Evolutionary conservation across 2,888 invertebrate species (phyloP), one percentile per base, ranked within the genome.

Genomic region (Perizoma flavofasciatum): DNA sequence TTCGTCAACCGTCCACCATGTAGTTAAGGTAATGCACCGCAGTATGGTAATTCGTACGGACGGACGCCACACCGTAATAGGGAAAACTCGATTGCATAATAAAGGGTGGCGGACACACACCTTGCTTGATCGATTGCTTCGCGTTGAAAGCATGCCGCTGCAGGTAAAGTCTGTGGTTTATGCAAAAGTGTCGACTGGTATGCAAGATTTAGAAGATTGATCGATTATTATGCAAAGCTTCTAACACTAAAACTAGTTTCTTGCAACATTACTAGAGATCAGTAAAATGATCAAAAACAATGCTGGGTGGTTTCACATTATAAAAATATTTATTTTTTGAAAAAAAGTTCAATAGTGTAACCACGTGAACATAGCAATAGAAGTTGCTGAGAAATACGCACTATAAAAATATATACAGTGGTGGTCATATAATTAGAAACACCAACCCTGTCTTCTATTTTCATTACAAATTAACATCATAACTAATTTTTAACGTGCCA

Each of bases 41-140:
- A 63, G 53, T 59, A 61, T 66, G 69, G 60, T 50, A 72, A 74
- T 74, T 49, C 45, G 22, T 22, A 22, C 22, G 22, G 37, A 11
- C 45, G 57, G 37, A 37, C 37, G 37, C 7, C 37, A n/a, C 45
- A 54, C 41, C 22, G 44, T 60, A 52, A 61, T 59, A 48, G 35
- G 49, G 67, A 6, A 41, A 41, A n/a, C 41, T 41, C 41, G 10
- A 41, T 41, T 41, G 41, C 41, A 41, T 41, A 22, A 41, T 41
- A 41, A 41, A 41, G 41, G 41, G 10, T 10, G n/a, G 22, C 7
- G 11, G 37, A 11, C 6, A 11, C 11, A 37, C 22, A 32, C 10
- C 10, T 8, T 37, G 39, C 22, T 10, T 49, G 48, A 48, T 48
- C 41, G 41, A n/a, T n/a, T 41, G 41, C 41, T 41, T 41, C 10